phyloP scores from a whole-genome alignment of 2,113 vertebrate species.

The Enhydra lutris region DNA sequence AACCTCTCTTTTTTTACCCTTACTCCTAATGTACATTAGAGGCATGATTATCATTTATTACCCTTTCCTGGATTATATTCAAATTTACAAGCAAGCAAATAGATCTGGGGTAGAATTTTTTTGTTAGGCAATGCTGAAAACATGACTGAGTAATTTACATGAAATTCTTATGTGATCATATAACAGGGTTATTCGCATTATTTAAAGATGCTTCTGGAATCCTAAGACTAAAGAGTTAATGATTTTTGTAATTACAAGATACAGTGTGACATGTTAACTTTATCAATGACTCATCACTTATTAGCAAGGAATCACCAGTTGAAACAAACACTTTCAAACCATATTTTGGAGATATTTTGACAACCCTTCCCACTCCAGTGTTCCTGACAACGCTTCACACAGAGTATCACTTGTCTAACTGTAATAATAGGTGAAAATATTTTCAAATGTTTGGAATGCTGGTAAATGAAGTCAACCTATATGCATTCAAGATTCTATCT shows the following conservation, averaged over 20 bases:
- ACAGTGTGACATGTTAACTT: neutral
- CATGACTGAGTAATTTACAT: neutral
- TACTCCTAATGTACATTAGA: neutral
- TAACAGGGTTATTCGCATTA: neutral
- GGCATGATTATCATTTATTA: neutral
- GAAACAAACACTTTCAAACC: neutral
- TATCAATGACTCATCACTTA: neutral
- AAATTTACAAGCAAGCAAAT: neutral
- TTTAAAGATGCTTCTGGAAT: neutral
- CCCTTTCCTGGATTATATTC: neutral
- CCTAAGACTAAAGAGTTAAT: neutral
- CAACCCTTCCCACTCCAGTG: neutral
- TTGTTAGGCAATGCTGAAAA: neutral
- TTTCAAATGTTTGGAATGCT: neutral
- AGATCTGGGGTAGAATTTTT: neutral
- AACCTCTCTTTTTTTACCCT: neutral
- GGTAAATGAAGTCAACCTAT: neutral
- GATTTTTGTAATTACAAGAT: neutral
- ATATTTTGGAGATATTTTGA: neutral
- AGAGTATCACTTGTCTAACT: neutral
- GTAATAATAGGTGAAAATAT: neutral
- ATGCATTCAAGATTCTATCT: neutral
- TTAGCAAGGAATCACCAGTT: neutral
- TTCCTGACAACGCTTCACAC: neutral
- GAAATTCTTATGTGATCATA: neutral